phyloP scores from a whole-genome alignment of 2,113 vertebrate species.

The Arizona elegans region DNA sequence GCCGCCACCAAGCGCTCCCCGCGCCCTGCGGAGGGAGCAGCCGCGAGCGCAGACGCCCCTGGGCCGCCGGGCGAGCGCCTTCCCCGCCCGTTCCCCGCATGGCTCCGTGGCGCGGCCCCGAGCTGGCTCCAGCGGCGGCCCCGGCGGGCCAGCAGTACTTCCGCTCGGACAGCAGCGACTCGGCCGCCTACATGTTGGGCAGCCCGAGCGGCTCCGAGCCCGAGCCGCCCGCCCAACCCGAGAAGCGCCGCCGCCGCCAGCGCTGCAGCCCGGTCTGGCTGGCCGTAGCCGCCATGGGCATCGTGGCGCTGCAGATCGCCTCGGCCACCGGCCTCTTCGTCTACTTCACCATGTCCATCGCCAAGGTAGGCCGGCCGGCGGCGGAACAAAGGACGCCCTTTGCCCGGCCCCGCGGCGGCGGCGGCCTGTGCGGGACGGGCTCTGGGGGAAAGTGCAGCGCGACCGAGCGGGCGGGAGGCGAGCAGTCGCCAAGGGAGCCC shows the following conservation, averaged over 20 bases:
- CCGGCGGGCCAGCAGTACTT: slow-evolving; percentile 4
- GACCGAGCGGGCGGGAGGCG: not conserved
- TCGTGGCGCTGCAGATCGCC: slow-evolving; percentile 25
- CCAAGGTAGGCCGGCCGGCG: slow-evolving; percentile 7
- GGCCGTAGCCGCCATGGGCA: slow-evolving; percentile 13
- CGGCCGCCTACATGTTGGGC: slow-evolving; percentile 21
- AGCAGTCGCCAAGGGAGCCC: not conserved
- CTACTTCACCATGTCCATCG: slow-evolving; percentile 25
- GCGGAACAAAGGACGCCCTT: not conserved
- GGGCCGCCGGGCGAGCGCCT: not conserved
- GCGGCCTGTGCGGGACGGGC: not conserved
- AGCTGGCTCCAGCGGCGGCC: not conserved
- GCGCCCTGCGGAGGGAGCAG: not conserved
- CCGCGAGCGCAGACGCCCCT: not conserved
- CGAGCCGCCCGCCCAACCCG: not conserved
- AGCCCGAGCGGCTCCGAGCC: not conserved
- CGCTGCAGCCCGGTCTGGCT: slow-evolving; percentile 1
- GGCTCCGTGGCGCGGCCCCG: not conserved
- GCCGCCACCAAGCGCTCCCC: too few relatives aligned
- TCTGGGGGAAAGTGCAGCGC: not conserved
- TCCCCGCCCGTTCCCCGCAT: not conserved
- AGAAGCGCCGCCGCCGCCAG: not conserved
- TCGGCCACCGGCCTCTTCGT: slow-evolving; percentile 22
- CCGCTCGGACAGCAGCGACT: slow-evolving; percentile 31
- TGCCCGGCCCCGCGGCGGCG: not conserved